Evolutionary conservation across 2,797 vertebrate genomes (phyloP), one percentile per base, ranked within the genome.

Genomic region (Melanotaenia maccullochi): DNA sequence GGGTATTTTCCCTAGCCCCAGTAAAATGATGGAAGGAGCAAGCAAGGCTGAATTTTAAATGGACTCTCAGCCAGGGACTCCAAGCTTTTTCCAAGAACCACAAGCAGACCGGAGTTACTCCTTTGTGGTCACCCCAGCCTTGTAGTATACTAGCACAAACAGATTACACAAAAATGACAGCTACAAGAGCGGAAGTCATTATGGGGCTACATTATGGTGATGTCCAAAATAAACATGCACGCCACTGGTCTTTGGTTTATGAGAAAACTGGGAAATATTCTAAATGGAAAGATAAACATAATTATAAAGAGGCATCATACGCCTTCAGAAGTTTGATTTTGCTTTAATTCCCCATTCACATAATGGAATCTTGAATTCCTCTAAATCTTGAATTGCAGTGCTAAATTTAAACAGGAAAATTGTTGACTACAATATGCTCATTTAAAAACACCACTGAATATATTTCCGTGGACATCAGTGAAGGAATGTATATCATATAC

Each of bases 101-200:
- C 91, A 90, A 89, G 81, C 82, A 83, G 83, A 82, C 83, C 89
- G 87, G 85, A 88, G 87, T 76, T 73, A 62, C 87, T 90, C 73
- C 79, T 87, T 80, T 90, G 91, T 70, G 90, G 90, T 90, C 78
- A 69, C 64, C 66, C 13, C 40, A 70, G 85, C 75, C 90, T 85
- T 87, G 87, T 88, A 77, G 78, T 51, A 33, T 66, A 88, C 84
- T 90, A 90, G 90, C 84, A 88, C 66, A 56, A 83, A 61, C 78
- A 74, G 66, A 60, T 59, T 66, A 79, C 81, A 86, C 91, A 86
- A 79, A 93, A 94, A 94, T 94, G 94, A 91, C 92, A 91, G 88
- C 87, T 90, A 78, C 79, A 85, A 79, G 88, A 87, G 82, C 82
- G 90, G 87, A 91, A 92, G 88, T 85, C 86, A 88, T 92, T 89